phyloP scores from a whole-genome alignment of 2,797 vertebrate genomes.

The Telmatherina bonti region DNA sequence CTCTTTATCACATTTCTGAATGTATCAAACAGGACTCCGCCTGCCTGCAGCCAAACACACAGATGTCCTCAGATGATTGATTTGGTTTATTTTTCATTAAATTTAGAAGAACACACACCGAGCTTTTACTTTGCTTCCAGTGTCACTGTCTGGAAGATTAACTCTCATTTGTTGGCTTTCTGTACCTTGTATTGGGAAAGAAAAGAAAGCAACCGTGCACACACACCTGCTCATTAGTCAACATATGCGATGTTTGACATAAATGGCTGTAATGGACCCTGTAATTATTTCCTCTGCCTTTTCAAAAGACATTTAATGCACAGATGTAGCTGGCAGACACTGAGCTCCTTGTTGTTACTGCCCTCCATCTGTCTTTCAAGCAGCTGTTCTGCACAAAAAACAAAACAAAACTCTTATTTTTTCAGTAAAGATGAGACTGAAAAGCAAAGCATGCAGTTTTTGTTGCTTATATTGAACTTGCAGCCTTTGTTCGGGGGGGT shows the following conservation, averaged over 20 bases:
- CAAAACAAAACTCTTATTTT: not conserved
- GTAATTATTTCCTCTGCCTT: not conserved
- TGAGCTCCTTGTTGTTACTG: constrained; percentile 4
- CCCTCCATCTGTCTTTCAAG: constrained; percentile 51
- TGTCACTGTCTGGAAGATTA: not conserved
- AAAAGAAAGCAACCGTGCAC: not conserved
- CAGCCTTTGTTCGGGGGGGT: not conserved
- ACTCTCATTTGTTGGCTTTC: not conserved
- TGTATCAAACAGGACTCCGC: too few relatives aligned
- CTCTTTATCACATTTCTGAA: too few relatives aligned
- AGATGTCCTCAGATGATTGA: not conserved
- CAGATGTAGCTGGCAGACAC: not conserved
- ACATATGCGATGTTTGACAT: not conserved
- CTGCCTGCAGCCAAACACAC: not conserved
- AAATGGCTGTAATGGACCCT: constrained; percentile 6
- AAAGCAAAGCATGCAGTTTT: constrained; percentile 8
- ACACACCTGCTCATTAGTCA: constrained; percentile 32
- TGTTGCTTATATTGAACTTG: constrained; percentile 20
- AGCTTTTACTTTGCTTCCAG: not conserved
- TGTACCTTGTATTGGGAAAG: not conserved
- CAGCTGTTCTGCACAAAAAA: constrained; percentile 39
- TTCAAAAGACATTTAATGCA: constrained; percentile 15
- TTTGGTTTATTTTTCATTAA: not conserved
- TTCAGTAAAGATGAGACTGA: not conserved
- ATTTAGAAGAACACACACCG: not conserved